These are phyloP conservation scores for Mus caroli DNA, from an alignment of 2,797 vertebrate species.

Conservation along the genomic window DNA sequence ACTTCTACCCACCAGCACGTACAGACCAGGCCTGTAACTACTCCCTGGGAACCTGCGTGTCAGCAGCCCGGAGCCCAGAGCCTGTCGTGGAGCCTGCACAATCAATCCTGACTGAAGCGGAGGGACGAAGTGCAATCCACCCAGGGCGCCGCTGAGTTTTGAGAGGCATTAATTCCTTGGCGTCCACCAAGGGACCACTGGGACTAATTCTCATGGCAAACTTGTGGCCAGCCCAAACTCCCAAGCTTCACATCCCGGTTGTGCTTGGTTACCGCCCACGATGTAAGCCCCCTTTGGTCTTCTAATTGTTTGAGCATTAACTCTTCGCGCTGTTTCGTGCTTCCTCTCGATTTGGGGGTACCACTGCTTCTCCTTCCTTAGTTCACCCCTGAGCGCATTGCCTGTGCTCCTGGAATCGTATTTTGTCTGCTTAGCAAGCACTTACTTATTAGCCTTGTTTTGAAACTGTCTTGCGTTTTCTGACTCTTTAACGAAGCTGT, in stretches of 20 bases:
- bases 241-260: conserved; percentile 69
- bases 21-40: conserved; percentile 69
- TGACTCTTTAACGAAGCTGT: not conserved
- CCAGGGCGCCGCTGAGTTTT: conserved; percentile 64
- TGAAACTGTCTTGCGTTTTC: not conserved
- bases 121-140: conserved; percentile 45
- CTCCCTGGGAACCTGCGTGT: conserved; percentile 64
- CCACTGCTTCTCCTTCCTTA: not conserved
- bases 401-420: not conserved
- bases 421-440: not conserved
- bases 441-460: not conserved
- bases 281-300: conserved; percentile 74
- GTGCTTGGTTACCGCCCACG: conserved; percentile 66
- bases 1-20: conserved; percentile 68
- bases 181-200: conserved; percentile 40
- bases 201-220: conserved; percentile 72
- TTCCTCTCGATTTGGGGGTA: not conserved
- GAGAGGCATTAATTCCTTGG: conserved; percentile 49
- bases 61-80: conserved; percentile 68
- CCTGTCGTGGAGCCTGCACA: conserved; percentile 66
- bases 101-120: conserved; percentile 66
- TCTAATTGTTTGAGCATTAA: not conserved
- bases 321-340: not conserved
- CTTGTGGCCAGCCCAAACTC: conserved; percentile 65
- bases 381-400: not conserved